Conservation (phyloP, 2,113 vertebrate species). For the Trogon surrucura region DNA sequence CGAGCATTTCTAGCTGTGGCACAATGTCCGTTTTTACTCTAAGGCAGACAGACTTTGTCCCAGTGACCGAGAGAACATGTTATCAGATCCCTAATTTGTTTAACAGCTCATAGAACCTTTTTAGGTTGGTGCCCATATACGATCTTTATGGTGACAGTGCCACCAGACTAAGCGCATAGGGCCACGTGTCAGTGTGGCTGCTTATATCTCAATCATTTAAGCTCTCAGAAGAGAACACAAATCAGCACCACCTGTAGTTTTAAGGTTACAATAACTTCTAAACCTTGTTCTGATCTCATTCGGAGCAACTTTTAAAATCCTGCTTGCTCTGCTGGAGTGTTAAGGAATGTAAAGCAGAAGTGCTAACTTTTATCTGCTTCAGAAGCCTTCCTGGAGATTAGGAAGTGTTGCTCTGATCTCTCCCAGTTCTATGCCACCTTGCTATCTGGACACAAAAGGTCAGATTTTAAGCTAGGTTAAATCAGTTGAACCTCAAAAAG, state of each 20-base stretch:
- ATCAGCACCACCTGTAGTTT: background rate
- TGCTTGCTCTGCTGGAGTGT: slow-evolving; percentile 24
- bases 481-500: background rate
- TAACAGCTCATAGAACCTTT: background rate
- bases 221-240: background rate
- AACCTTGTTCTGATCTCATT: background rate
- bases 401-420: slow-evolving; percentile 39
- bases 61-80: background rate
- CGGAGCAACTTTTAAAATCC: background rate
- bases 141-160: background rate
- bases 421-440: slow-evolving; percentile 41
- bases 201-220: background rate
- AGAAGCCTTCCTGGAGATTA: slow-evolving; percentile 37
- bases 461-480: slow-evolving; percentile 18
- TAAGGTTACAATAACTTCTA: background rate
- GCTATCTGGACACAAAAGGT: slow-evolving; percentile 48
- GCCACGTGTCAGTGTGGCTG: background rate
- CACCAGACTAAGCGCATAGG: background rate
- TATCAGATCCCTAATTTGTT: slow-evolving; percentile 36
- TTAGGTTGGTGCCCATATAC: slow-evolving; percentile 9
- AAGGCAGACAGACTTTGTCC: slow-evolving; percentile 14
- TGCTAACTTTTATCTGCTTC: slow-evolving; percentile 26
- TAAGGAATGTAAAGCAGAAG: slow-evolving; percentile 28
- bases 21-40: background rate
- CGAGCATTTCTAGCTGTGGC: background rate